Base-by-base conservation (phyloP, 2,888 invertebrate genomes). In the Orthosia cruda region DNA sequence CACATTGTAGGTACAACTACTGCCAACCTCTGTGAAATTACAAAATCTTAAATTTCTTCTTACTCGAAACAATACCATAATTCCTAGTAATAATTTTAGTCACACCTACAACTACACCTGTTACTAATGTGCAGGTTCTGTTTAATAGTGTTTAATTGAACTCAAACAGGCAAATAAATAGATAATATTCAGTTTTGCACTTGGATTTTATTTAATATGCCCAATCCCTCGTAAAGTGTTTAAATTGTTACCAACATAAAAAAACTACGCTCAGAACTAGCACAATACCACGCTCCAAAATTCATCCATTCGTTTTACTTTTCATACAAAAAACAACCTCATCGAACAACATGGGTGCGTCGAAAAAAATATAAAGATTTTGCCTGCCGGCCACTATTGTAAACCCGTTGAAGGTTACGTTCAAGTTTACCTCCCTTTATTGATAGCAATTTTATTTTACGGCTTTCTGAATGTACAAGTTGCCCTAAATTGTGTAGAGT, bases 391-490 rank as follows among this genome's bases (percentile, higher is more conserved):
- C 55, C 52, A 77, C 87, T 83, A 82, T 50, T 81, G 68, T 74
- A 23, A 12, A 71, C 78, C 83, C 89, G 87, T 89, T 83, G 81
- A 88, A 85, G 89, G 89, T 89, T 77, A 81, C 26, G 26, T 26
- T 26, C 4, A 26, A 26, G 26, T 26, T 26, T 26, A 26, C 26
- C 4, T 26, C 26, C 26, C 3, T 26, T 26, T 26, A 26, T 26
- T 3, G 26, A 26, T 26, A 26, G 26, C 4, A 3, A n/a, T 26
- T 26, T 26, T 26, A 26, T 26, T 26, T 26, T 68, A 62, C 16
- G 50, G 50, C 49, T 23, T 54, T 67, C 2, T 59, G 3, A 58
- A 61, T 78, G 73, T 73, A 64, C 26, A 59, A 47, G 1, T 52
- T 20, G 52, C 49, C 11, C 18, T 12, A 52, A 9, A 12, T 7